phyloP scores from a whole-genome alignment of 2,888 invertebrate species.

The Lamproptera curius region DNA sequence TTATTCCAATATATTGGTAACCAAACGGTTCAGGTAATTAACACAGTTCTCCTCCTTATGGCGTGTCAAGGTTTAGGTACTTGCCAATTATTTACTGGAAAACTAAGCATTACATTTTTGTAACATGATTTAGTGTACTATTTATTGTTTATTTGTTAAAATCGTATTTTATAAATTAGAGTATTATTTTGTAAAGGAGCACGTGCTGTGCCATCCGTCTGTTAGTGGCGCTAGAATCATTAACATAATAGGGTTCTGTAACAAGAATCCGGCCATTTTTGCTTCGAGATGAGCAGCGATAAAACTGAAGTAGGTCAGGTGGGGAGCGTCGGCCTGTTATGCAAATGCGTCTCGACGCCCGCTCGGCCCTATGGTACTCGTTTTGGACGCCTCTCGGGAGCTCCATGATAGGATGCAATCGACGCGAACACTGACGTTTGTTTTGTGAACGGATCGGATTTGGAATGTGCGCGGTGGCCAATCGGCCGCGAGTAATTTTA shows the following conservation, averaged over 20 bases:
- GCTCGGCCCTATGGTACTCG: slow-evolving; percentile 20
- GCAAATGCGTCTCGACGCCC: slow-evolving; percentile 54
- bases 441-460: slow-evolving; percentile 1
- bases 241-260: slow-evolving; percentile 3
- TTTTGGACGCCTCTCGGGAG: slow-evolving; percentile 52
- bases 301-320: slow-evolving; percentile 50
- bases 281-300: slow-evolving; percentile 34
- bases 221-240: background rate
- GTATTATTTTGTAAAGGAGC: background rate
- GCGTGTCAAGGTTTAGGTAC: background rate
- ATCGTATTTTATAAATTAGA: background rate
- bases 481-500: slow-evolving; percentile 1
- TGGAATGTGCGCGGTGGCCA: background rate
- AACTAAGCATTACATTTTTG: no score
- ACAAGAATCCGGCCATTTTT: slow-evolving; percentile 20
- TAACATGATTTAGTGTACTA: no score
- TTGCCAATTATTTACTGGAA: background rate
- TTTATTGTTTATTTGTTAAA: background rate
- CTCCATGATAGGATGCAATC: slow-evolving; percentile 10
- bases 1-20: slow-evolving; percentile 9
- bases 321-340: slow-evolving; percentile 44
- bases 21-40: slow-evolving; percentile 2
- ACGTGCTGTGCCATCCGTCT: background rate
- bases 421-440: slow-evolving; percentile 5
- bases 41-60: background rate